phyloP scores from a whole-genome alignment of 2,797 vertebrate genomes.

The Scolopax bukidnonensis region DNA sequence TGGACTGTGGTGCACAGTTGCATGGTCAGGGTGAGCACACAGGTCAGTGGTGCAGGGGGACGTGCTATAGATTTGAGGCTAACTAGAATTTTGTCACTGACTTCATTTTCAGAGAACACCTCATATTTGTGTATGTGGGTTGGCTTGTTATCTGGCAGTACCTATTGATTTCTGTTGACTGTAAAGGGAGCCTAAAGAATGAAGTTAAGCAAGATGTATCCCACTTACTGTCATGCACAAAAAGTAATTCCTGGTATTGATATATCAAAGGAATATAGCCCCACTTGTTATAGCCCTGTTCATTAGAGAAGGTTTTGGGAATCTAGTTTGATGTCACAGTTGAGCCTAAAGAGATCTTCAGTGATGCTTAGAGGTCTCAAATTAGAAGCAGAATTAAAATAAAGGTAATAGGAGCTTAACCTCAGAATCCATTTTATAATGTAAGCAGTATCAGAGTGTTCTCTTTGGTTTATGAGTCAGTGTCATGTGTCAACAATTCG shows the following conservation, averaged over 20 bases:
- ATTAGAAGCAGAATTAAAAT: not conserved
- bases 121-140: not conserved
- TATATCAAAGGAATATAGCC: not conserved
- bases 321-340: not conserved
- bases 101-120: not conserved
- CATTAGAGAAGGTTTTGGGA: not conserved
- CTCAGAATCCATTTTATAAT: not conserved
- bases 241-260: not conserved
- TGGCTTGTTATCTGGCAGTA: not conserved
- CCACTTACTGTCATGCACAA: not conserved
- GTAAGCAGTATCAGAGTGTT: not conserved
- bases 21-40: rapidly evolving
- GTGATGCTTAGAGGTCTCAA: not conserved
- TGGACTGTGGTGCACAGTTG: not conserved
- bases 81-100: not conserved
- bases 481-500: not conserved
- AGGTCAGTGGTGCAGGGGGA: rapidly evolving
- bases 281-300: not conserved
- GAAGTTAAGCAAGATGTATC: not conserved
- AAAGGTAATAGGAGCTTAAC: not conserved
- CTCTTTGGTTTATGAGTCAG: not conserved
- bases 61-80: not conserved
- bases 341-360: not conserved
- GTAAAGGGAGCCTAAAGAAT: not conserved
- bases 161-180: not conserved